These are phyloP conservation scores for Agrochola lota DNA, from an alignment of 2,888 invertebrate genomes.

Conservation along the genomic window DNA sequence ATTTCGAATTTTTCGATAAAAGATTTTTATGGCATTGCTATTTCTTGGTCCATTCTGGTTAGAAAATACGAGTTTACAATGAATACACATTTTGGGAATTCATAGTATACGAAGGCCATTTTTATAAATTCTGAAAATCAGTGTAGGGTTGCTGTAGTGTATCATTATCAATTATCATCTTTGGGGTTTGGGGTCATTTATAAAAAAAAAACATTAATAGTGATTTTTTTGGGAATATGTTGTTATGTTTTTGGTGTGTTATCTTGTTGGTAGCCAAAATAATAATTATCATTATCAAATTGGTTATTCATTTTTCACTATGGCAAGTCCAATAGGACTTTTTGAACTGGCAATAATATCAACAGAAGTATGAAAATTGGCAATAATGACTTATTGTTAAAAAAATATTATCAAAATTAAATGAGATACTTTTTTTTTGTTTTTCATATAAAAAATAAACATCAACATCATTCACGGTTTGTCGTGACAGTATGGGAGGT, in stretches of 20 bases:
- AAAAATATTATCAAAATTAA: conserved; percentile 46
- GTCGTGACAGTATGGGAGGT: conserved; percentile 82
- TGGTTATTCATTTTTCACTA: background rate
- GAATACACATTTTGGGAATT: conserved; percentile 3
- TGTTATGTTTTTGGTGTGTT: conserved; percentile 23
- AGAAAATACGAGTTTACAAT: conserved; percentile 48
- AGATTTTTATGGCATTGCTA: conserved; percentile 21
- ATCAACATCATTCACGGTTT: conserved; percentile 74
- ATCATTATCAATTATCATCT: conserved; percentile 1
- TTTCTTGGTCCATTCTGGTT: conserved; percentile 21
- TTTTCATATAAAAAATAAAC: conserved; percentile 82
- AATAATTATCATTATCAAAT: conserved; percentile 4
- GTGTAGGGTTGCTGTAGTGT: background rate
- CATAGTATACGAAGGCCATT: background rate
- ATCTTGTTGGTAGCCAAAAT: conserved; percentile 19
- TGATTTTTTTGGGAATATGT: conserved; percentile 11
- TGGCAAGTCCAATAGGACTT: background rate
- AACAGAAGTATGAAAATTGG: conserved; percentile 9
- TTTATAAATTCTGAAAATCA: background rate
- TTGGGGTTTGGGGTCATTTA: conserved; percentile 20
- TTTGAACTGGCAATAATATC: conserved; percentile 3
- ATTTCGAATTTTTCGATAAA: too few relatives aligned
- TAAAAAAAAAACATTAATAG: background rate
- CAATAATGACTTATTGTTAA: conserved; percentile 8
- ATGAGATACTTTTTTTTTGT: conserved; percentile 69